Percentiles rank a stretch among this genome's conserved stretches.
Evolutionary conservation across 2,888 invertebrate genomes (phyloP).

Genomic region (Hirtodrosophila trivittata): DNA sequence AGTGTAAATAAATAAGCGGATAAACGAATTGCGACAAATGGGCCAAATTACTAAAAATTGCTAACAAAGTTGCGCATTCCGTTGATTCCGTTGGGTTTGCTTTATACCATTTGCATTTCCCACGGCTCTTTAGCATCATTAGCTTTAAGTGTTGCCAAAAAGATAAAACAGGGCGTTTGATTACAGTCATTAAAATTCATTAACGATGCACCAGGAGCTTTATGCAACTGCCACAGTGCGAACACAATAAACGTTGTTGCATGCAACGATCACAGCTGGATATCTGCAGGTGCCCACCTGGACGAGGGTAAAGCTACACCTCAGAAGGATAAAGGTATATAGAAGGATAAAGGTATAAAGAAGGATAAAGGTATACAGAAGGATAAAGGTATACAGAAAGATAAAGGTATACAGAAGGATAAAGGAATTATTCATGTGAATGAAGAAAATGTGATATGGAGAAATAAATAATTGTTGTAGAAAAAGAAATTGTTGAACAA

Average conservation of each 20-base stretch:
- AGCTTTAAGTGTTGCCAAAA: conserved; percentile 49
- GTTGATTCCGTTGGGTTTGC: conserved; percentile 11
- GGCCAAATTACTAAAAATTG: conserved; percentile 40
- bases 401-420: no score
- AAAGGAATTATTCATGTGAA: no score
- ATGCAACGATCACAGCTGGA: conserved; percentile 42
- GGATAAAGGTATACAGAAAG: no score
- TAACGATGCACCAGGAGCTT: conserved; percentile 43
- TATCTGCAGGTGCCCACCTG: background rate
- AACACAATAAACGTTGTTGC: conserved; percentile 27
- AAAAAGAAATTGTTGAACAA: no score
- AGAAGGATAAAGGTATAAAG: no score
- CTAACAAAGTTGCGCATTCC: conserved; percentile 54
- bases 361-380: no score
- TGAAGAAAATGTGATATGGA: no score
- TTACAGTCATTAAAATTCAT: conserved; percentile 70
- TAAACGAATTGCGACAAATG: conserved; percentile 75
- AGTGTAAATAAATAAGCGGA: conserved; percentile 70
- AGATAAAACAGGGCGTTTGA: conserved; percentile 54
- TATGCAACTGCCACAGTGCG: conserved; percentile 2
- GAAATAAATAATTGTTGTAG: no score
- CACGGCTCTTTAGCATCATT: conserved; percentile 51
- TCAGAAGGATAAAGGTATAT: no score
- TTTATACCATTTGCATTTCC: conserved; percentile 51
- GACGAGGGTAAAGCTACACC: no score